Conservation (phyloP, 2,797 vertebrate genomes). For the Cercopithecus petaurista region DNA sequence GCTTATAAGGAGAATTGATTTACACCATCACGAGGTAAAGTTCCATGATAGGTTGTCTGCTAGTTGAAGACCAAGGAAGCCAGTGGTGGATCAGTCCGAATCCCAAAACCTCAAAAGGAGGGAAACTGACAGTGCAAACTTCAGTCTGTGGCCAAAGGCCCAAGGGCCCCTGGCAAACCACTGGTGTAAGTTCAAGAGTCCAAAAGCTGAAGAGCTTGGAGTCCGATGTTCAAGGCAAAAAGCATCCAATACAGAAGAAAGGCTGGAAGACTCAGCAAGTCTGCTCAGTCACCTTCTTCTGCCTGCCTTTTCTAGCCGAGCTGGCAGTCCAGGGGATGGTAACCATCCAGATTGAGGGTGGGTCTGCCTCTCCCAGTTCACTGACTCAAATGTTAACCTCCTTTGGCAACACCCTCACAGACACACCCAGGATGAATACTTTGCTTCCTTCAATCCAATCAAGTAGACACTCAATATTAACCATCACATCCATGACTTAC, state of each 20-base stretch:
- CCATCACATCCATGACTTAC: not conserved
- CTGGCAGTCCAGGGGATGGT: not conserved
- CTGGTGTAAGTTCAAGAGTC: not conserved
- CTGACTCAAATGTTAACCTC: not conserved
- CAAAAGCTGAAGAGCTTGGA: not conserved
- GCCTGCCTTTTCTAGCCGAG: not conserved
- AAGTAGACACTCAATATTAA: not conserved
- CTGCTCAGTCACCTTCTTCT: not conserved
- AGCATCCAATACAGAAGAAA: not conserved
- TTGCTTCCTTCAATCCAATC: not conserved
- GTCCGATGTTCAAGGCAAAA: not conserved
- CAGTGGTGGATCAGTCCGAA: not conserved
- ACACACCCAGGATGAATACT: not conserved
- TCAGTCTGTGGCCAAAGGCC: not conserved
- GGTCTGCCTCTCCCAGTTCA: not conserved
- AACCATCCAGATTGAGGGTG: not conserved
- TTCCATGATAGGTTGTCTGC: not conserved
- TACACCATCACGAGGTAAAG: not conserved
- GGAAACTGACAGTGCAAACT: not conserved
- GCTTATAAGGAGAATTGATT: not conserved
- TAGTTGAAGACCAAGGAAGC: not conserved
- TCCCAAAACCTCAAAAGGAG: not conserved
- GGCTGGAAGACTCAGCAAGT: not conserved
- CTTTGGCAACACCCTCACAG: not conserved
- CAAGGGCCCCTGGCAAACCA: not conserved